Base-by-base conservation (phyloP, 2,888 invertebrate genomes). In the Dicyrtomina minuta region DNA sequence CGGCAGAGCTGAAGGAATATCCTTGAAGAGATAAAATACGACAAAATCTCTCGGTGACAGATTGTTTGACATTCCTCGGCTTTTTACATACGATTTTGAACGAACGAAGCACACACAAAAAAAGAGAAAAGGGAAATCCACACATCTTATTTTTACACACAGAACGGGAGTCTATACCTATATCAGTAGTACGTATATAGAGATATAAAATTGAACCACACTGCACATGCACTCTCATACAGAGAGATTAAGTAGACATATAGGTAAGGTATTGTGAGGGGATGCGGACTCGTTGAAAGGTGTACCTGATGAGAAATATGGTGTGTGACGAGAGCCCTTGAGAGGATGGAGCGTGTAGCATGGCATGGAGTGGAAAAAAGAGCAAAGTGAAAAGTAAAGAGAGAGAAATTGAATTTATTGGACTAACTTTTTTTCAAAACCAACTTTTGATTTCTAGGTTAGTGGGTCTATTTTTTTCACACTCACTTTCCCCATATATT, bases 371-470 rank as follows among this genome's bases (percentile, higher is more conserved):
- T 46, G 46, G 3, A 46, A 17, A n/a, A n/a, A n/a, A 46, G 5
- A 4, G 20, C 46, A 46, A 12, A 33, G 33, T 33, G 33, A 4
- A 20, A 51, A 51, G 51, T 20, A 20, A 51, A 51, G 51, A 22
- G 51, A 51, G 51, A 22, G 51, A 51, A 51, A 17, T 20, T 4
- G 22, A 20, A 51, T 51, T 51, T 51, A 51, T 51, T 20, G 51
- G 20, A 17, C 17, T 12, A 17, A 24, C 51, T 51, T 33, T 51
- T 33, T 51, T 51, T 51, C 51, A 51, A 51, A 51, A 51, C 51
- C 51, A 51, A 51, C 51, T 51, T 51, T 51, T 51, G 51, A 51
- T 51, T 51, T 51, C 51, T 51, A 51, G 51, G 51, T 51, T 51
- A 51, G 51, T 51, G 51, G 51, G 51, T 51, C 51, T 51, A 22